Conservation (phyloP, 2,113 vertebrate genomes). For the Thinocorus orbignyianus region DNA sequence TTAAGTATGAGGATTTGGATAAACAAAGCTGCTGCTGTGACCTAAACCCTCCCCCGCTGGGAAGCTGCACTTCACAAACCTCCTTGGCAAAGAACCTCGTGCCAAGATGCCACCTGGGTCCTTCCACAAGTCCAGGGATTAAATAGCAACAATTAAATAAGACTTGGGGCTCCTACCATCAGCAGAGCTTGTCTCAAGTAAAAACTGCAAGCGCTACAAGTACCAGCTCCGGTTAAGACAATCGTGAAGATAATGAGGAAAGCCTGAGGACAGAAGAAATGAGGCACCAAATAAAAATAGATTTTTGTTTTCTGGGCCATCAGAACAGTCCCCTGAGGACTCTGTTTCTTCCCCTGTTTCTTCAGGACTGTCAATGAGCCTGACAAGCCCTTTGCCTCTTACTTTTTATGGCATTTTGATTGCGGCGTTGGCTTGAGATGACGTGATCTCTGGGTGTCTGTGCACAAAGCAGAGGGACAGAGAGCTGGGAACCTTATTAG, state of each 20-base stretch:
- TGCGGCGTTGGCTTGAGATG: neutral
- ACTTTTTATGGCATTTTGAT: slow-evolving; percentile 8
- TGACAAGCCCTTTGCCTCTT: neutral
- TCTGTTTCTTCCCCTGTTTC: neutral
- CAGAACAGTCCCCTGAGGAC: neutral
- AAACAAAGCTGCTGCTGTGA: neutral
- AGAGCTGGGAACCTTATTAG: neutral
- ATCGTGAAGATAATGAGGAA: slow-evolving; percentile 6
- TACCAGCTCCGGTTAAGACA: neutral
- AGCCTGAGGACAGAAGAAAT: slow-evolving; percentile 20
- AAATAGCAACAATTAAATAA: neutral
- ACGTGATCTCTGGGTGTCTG: neutral
- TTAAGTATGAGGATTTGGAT: neutral
- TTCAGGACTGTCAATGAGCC: neutral
- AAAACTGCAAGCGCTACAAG: neutral
- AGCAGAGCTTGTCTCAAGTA: neutral
- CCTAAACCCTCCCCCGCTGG: neutral
- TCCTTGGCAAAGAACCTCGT: neutral
- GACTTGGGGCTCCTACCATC: neutral
- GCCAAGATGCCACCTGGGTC: neutral
- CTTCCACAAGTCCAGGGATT: neutral
- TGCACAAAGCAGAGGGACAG: rapidly evolving
- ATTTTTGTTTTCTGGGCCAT: slow-evolving; percentile 45
- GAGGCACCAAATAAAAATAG: slow-evolving; percentile 53
- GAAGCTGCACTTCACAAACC: neutral